A percentile compares a stretch with the other conserved stretches of the same genome.
Conservation (phyloP, 2,113 vertebrate species). For the Pavo muticus region DNA sequence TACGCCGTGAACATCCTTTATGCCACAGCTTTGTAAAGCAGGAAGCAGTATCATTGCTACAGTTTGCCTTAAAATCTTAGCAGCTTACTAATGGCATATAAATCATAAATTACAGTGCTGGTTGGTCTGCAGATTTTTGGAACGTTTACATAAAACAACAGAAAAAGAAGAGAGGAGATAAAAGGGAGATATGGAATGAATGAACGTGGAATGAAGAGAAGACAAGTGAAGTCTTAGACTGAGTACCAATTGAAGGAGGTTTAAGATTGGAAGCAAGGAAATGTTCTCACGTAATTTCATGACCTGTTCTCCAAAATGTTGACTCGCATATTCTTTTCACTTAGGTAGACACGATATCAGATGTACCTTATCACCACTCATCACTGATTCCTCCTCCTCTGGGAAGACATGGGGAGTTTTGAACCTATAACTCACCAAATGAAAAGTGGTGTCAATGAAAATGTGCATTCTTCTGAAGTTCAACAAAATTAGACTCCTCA, state of each 20-base stretch:
- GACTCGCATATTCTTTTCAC: neutral
- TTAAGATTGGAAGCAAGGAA: neutral
- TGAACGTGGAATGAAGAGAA: neutral
- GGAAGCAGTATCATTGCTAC: neutral
- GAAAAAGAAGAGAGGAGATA: neutral
- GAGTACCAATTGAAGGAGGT: fast-evolving
- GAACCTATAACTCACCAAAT: neutral
- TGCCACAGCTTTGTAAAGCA: neutral
- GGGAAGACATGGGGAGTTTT: neutral
- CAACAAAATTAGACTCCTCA: neutral
- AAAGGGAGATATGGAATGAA: neutral
- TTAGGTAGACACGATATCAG: neutral
- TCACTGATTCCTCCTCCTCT: neutral
- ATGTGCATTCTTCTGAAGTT: neutral
- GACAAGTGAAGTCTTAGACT: neutral
- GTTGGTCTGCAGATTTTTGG: fast-evolving
- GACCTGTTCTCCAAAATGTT: neutral
- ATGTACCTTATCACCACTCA: neutral
- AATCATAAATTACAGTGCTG: neutral
- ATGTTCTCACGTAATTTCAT: neutral
- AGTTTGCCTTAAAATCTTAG: neutral
- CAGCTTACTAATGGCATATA: neutral
- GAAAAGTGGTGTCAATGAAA: neutral
- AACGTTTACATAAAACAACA: neutral
- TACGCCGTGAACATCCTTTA: fast-evolving